A percentile compares a stretch with the other conserved stretches of the same genome.
Evolutionary conservation across 2,113 vertebrate genomes (phyloP).

Genomic region (Tragelaphus imberbis): DNA sequence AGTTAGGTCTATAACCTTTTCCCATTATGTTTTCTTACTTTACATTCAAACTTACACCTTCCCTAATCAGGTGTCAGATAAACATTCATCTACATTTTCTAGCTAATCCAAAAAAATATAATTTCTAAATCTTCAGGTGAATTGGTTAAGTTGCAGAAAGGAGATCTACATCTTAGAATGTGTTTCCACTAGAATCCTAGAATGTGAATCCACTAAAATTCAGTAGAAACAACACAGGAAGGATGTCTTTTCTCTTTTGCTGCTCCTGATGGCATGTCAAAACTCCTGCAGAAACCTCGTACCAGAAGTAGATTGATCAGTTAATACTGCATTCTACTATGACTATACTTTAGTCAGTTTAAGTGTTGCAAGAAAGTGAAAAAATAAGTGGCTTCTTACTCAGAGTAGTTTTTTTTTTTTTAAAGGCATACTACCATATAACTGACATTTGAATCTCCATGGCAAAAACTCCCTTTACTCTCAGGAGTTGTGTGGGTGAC

Average conservation of each 20-base stretch:
- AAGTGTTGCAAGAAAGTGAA: neutral
- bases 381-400: neutral
- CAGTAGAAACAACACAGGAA: neutral
- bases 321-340: neutral
- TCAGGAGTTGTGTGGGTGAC: neutral
- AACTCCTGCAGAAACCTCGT: neutral
- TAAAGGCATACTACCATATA: neutral
- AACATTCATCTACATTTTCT: neutral
- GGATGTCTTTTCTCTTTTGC: neutral
- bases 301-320: neutral
- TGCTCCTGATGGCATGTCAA: neutral
- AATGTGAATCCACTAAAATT: neutral
- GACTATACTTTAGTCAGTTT: neutral
- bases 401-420: neutral
- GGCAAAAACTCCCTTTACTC: neutral
- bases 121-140: neutral
- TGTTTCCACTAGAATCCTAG: neutral
- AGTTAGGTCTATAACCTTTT: neutral
- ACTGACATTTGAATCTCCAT: neutral
- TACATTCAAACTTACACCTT: neutral
- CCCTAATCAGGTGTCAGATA: neutral
- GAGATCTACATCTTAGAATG: neutral
- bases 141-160: neutral
- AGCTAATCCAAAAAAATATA: neutral
- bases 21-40: neutral